A percentile compares a stretch with the other conserved stretches of the same genome.
Evolutionary conservation across 2,113 vertebrate species (phyloP).

Genomic region (Progne subis): DNA sequence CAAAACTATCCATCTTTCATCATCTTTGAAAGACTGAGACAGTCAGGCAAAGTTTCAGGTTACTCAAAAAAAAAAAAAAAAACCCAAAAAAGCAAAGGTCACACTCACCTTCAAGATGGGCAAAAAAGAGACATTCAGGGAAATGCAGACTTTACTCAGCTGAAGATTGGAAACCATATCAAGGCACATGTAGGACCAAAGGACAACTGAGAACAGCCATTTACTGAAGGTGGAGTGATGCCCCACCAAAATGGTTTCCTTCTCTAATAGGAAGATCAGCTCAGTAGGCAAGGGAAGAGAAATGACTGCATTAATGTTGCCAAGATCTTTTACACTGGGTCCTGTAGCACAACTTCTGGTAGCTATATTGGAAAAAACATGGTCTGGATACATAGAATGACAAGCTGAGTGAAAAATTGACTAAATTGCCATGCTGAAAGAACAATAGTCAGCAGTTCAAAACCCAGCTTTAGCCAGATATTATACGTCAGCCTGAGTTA

Average conservation of each 20-base stretch:
- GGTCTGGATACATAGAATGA: neutral
- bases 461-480: neutral
- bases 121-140: neutral
- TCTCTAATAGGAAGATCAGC: neutral
- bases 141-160: neutral
- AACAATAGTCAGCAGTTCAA: conserved; percentile 18
- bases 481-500: neutral
- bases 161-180: neutral
- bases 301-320: neutral
- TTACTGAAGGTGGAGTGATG: neutral
- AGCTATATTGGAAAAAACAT: neutral
- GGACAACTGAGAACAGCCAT: neutral
- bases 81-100: neutral
- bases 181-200: neutral
- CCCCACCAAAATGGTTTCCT: neutral
- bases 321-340: neutral
- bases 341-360: neutral
- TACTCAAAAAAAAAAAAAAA: neutral
- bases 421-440: conserved; percentile 3
- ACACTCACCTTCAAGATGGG: neutral
- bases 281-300: neutral
- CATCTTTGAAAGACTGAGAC: neutral
- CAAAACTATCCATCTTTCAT: neutral
- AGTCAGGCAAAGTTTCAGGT: neutral
- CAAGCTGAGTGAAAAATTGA: conserved; percentile 44